These are phyloP conservation scores for Bombus turneri DNA, from an alignment of 1,140 invertebrate species.

Conservation along the genomic window DNA sequence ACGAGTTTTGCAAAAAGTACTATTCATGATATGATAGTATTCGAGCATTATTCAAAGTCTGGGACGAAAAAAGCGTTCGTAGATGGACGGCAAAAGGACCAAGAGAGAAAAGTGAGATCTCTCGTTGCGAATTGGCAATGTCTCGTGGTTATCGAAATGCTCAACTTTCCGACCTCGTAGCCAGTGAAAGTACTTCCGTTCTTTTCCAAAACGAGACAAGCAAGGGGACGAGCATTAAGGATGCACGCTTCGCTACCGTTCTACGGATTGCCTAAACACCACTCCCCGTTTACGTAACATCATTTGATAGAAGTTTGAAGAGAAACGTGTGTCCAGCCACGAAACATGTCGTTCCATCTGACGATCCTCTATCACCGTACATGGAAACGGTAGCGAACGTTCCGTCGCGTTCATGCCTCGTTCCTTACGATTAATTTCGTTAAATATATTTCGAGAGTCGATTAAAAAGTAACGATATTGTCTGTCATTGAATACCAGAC, in stretches of 20 bases:
- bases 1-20: too few relatives aligned
- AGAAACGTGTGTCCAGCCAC: conserved; percentile 43
- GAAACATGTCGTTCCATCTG: background rate
- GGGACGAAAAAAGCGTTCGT: background rate
- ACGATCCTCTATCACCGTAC: background rate
- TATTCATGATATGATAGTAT: background rate
- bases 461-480: background rate
- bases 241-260: conserved; percentile 67
- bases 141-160: conserved; percentile 41
- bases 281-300: conserved; percentile 62
- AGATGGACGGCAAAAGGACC: background rate
- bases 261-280: conserved; percentile 63
- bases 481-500: background rate
- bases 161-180: conserved; percentile 63
- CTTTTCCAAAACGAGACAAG: conserved; percentile 72
- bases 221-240: conserved; percentile 53
- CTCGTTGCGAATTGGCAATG: conserved; percentile 30
- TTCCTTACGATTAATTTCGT: background rate
- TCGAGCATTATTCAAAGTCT: background rate
- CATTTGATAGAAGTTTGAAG: conserved; percentile 49
- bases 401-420: background rate
- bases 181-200: conserved; percentile 77
- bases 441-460: background rate
- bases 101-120: conserved; percentile 34
- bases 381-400: background rate